phyloP scores from a whole-genome alignment of 2,113 vertebrate species.

The Camelus dromedarius region DNA sequence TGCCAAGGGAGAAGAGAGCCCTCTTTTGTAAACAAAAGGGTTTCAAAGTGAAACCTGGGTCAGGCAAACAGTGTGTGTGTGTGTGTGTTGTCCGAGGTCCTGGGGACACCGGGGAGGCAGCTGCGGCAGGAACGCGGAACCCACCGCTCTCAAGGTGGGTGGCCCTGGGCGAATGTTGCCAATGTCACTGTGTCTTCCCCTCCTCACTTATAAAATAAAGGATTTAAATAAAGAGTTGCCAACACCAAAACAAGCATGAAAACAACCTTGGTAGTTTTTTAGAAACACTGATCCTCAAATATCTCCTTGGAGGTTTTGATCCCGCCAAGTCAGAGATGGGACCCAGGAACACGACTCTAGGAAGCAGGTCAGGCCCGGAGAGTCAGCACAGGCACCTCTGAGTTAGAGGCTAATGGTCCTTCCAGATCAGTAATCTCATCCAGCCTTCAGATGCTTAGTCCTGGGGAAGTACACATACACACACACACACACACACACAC shows the following conservation, averaged over 20 bases:
- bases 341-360: neutral
- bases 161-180: neutral
- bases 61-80: rapidly evolving
- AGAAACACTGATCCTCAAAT: neutral
- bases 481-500: neutral
- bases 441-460: neutral
- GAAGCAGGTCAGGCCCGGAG: neutral
- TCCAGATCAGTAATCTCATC: neutral
- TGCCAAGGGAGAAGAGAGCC: slow-evolving; percentile 62
- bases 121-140: rapidly evolving
- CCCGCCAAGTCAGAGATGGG: rapidly evolving
- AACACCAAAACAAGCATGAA: neutral
- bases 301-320: neutral
- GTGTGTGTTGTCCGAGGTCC: rapidly evolving
- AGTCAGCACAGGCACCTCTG: rapidly evolving
- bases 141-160: rapidly evolving
- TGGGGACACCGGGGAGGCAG: neutral
- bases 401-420: neutral
- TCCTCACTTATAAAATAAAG: neutral
- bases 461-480: neutral
- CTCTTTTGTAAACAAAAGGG: slow-evolving; percentile 46
- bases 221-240: neutral
- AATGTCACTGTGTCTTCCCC: neutral
- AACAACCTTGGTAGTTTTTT: neutral
- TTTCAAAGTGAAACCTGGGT: slow-evolving; percentile 54